Evolutionary conservation across 2,888 invertebrate species (phyloP).

Genomic region (Horisme vitalbata): DNA sequence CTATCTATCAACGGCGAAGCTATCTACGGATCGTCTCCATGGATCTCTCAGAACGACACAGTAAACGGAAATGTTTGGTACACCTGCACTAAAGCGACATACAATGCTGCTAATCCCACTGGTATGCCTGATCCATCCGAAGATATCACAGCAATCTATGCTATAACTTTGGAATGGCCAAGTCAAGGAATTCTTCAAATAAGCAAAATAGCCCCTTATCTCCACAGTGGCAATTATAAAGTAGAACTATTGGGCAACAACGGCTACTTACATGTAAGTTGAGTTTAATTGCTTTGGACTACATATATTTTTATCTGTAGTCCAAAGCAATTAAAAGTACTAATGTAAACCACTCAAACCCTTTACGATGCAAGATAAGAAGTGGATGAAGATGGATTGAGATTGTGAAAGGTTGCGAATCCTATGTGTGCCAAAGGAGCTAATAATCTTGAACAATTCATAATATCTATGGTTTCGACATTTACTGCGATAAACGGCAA

Average conservation of each 20-base stretch:
- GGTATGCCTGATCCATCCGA: slow-evolving; percentile 40
- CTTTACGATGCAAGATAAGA: too few species aligned
- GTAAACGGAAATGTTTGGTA: slow-evolving; percentile 89
- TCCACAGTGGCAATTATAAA: slow-evolving; percentile 49
- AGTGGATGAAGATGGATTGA: too few species aligned
- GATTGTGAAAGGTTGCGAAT: too few species aligned
- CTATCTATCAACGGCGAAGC: slow-evolving; percentile 92
- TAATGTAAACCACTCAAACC: too few species aligned
- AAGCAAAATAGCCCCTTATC: slow-evolving; percentile 44
- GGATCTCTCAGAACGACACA: slow-evolving; percentile 92
- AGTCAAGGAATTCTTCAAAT: slow-evolving; percentile 69
- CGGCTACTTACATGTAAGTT: slow-evolving; percentile 52
- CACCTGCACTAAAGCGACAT: slow-evolving; percentile 63
- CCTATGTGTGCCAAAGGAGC: too few species aligned
- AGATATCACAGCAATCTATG: slow-evolving; percentile 81
- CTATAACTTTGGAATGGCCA: slow-evolving; percentile 88
- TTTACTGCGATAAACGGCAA: too few species aligned
- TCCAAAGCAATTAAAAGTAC: too few species aligned
- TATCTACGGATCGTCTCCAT: slow-evolving; percentile 90
- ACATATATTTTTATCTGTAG: not conserved
- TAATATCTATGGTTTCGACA: too few species aligned
- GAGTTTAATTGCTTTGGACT: slow-evolving; percentile 6
- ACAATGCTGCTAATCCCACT: slow-evolving; percentile 48
- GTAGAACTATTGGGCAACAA: slow-evolving; percentile 56
- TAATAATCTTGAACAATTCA: too few species aligned